phyloP scores from a whole-genome alignment of 2,797 vertebrate species.

The Epinephelus awoara region DNA sequence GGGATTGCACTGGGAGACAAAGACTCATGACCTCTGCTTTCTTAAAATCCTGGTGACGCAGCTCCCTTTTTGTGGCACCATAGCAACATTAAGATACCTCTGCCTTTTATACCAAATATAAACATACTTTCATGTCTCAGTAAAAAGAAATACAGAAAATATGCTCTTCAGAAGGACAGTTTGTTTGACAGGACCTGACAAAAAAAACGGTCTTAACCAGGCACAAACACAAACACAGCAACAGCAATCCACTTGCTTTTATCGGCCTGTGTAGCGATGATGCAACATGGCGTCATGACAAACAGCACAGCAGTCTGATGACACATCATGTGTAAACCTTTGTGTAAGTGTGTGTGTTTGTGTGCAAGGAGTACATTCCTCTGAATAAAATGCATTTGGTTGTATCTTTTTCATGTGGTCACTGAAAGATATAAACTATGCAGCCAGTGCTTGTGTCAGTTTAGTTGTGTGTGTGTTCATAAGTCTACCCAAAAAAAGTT shows the following conservation, averaged over 20 bases:
- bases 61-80: not conserved
- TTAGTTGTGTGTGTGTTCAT: not conserved
- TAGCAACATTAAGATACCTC: no score
- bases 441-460: not conserved
- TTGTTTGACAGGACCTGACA: not conserved
- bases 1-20: no score
- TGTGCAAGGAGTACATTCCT: not conserved
- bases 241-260: constrained; percentile 16
- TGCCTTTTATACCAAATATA: not conserved
- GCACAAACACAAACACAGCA: constrained; percentile 1
- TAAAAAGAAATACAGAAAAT: no score
- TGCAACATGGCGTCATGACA: constrained; percentile 10
- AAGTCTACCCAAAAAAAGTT: not conserved
- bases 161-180: not conserved
- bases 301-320: constrained; percentile 6
- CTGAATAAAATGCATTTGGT: not conserved
- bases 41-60: not conserved
- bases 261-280: constrained; percentile 5
- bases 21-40: no score
- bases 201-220: not conserved
- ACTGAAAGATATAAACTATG: not conserved
- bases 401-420: not conserved
- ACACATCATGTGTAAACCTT: not conserved
- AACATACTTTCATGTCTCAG: not conserved
- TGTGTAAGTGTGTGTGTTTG: not conserved